phyloP scores from a whole-genome alignment of 2,113 vertebrate species.

The Mormyrus iriodes region DNA sequence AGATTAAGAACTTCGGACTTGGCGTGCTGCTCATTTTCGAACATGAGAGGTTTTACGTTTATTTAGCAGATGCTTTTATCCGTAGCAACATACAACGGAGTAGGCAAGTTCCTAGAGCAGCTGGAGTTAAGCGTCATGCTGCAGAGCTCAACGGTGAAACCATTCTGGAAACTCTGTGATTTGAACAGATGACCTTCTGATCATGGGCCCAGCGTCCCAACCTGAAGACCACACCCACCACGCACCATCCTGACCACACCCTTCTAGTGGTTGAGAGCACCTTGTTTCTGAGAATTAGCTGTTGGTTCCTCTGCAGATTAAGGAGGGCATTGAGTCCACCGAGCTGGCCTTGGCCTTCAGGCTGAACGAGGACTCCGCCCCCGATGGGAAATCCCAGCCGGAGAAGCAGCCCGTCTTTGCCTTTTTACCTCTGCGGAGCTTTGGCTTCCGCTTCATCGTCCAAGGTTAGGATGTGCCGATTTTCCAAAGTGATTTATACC shows the following conservation, averaged over 20 bases:
- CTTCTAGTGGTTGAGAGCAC: not conserved
- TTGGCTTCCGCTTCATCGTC: constrained; percentile 68
- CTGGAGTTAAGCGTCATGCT: not conserved
- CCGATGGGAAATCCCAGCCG: constrained; percentile 42
- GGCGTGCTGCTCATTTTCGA: not conserved
- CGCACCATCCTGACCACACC: not conserved
- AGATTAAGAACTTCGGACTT: not conserved
- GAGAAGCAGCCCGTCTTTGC: constrained; percentile 68
- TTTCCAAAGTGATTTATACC: not conserved
- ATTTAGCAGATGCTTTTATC: not conserved
- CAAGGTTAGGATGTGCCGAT: constrained; percentile 49
- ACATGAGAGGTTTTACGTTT: not conserved
- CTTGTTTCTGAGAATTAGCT: not conserved
- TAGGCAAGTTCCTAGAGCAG: not conserved
- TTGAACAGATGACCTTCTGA: not conserved
- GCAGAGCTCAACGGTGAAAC: not conserved
- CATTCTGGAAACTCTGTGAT: not conserved
- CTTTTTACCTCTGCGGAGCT: constrained; percentile 66
- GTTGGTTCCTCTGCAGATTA: constrained; percentile 48
- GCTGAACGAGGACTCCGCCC: constrained; percentile 30
- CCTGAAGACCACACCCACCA: not conserved
- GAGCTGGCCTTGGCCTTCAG: constrained; percentile 68
- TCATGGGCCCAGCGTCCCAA: not conserved
- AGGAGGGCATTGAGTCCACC: constrained; percentile 60
- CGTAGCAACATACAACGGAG: not conserved